Evolutionary conservation across 2,113 vertebrate genomes (phyloP), one percentile per base, ranked within the genome.

Genomic region (Ornithorhynchus anatinus): DNA sequence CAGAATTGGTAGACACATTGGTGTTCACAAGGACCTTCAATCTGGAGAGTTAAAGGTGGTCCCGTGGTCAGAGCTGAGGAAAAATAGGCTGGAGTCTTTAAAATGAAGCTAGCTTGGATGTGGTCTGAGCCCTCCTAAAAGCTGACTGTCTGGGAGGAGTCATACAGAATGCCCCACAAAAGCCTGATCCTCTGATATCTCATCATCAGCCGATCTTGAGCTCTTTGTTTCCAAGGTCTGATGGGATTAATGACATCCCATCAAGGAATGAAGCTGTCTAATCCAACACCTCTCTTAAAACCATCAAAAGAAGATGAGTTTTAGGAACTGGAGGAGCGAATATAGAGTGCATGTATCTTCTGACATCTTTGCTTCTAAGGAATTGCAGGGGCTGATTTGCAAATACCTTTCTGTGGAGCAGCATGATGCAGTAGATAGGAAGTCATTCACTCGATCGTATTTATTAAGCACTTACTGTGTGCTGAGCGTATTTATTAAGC

Each of bases 191-290:
- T 50, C 27, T 10, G 12, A 66, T 45, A 69, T 74, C 1, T 0
- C 23, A 75, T 47, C 38, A 62, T 42, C 52, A 68, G 59, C 17
- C 42, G 69, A 40, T 76, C 59, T 75, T 64, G 0, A 0, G 42
- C 33, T 38, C 39, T 72, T 77, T 48, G 17, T 57, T 63, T 77
- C n/a, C 78, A 51, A 20, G 36, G 72, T 77, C 43, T 77, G 0
- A 79, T 72, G 36, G 79, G 86, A 85, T 75, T 85, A 63, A 81
- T 82, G 72, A 84, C 82, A 70, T 48, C 38, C 56, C 81, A 67
- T 31, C 2, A 42, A 17, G 51, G 44, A 69, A 72, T 35, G 78
- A 86, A 79, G 72, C 66, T 82, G 60, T 70, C 84, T 1, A 84
- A 80, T 60, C 43, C 48, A 31, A 51, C 48, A 25, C 42, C 54